Evolutionary conservation across 64 coral and sea anemone species (phyloP).

Genomic region (Montipora cactus): DNA sequence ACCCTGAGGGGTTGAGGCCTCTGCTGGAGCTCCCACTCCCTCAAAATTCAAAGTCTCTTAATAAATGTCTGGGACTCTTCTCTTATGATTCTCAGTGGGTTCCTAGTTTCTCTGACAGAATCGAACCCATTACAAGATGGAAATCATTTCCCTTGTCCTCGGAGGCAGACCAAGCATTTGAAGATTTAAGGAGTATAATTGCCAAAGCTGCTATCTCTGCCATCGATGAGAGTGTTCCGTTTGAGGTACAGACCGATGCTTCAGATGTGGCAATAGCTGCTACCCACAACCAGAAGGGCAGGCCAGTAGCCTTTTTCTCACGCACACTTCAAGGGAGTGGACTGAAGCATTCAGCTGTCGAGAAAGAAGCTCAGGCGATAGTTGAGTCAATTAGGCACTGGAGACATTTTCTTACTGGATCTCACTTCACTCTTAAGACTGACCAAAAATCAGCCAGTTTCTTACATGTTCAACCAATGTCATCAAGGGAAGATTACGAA

Average conservation of each 20-base stretch:
- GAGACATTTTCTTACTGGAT: conserved; percentile 61
- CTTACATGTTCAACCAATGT: conserved; percentile 57
- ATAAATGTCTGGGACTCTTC: conserved; percentile 63
- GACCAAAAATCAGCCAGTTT: conserved; percentile 69
- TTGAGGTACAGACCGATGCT: conserved; percentile 71
- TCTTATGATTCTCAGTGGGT: conserved; percentile 68
- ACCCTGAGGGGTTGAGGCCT: no score
- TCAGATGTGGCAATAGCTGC: conserved; percentile 63
- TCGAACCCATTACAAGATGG: conserved; percentile 39
- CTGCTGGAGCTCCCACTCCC: no score
- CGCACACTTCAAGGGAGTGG: conserved; percentile 54
- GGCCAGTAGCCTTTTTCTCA: conserved; percentile 63
- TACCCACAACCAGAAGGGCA: conserved; percentile 66
- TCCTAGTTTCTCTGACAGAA: conserved; percentile 46
- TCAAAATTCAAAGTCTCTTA: conserved; percentile 17
- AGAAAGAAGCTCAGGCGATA: conserved; percentile 38
- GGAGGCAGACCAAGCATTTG: neutral
- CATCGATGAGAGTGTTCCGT: conserved; percentile 54
- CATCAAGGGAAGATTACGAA: conserved; percentile 63
- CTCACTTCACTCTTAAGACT: conserved; percentile 56
- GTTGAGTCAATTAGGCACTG: conserved; percentile 56
- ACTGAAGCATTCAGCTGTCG: conserved; percentile 47
- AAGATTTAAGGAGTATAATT: conserved; percentile 17
- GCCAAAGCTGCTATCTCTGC: conserved; percentile 32
- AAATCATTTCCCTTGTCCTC: conserved; percentile 58